These are phyloP conservation scores for Acridotheres tristis DNA, from an alignment of 2,797 vertebrate species.

Conservation along the genomic window DNA sequence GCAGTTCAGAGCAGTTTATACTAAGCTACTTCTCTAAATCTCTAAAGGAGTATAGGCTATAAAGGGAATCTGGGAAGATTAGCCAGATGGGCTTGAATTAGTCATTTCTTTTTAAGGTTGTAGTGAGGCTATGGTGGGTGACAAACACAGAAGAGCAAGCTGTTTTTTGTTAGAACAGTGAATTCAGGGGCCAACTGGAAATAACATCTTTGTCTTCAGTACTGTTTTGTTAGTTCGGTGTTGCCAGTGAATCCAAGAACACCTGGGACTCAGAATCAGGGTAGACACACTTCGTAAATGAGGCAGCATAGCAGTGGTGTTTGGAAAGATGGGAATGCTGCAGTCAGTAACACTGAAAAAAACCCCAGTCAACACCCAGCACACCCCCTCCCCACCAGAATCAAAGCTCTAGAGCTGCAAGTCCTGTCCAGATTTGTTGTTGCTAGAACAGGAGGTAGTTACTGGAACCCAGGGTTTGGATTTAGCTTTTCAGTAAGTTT, in stretches of 20 bases:
- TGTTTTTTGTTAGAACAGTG: neutral
- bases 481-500: neutral
- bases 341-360: neutral
- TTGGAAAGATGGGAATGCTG: neutral
- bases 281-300: accelerated
- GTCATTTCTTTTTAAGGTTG: neutral
- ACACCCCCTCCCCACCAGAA: neutral
- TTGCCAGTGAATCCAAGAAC: neutral
- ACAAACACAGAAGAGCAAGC: neutral
- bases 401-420: neutral
- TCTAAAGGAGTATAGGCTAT: conserved; percentile 36
- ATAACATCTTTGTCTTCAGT: neutral
- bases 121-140: neutral
- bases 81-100: conserved; percentile 53
- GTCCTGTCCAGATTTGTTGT: neutral
- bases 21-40: conserved; percentile 66
- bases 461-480: neutral
- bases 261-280: neutral
- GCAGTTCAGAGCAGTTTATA: conserved; percentile 41
- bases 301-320: accelerated
- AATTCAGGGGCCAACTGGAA: neutral
- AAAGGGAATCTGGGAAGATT: conserved; percentile 50
- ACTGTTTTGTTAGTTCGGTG: neutral
- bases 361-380: accelerated
- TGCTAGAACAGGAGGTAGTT: neutral